Evolutionary conservation across 2,797 vertebrate species (phyloP), one percentile per base, ranked within the genome.

Genomic region (Miichthys miiuy): DNA sequence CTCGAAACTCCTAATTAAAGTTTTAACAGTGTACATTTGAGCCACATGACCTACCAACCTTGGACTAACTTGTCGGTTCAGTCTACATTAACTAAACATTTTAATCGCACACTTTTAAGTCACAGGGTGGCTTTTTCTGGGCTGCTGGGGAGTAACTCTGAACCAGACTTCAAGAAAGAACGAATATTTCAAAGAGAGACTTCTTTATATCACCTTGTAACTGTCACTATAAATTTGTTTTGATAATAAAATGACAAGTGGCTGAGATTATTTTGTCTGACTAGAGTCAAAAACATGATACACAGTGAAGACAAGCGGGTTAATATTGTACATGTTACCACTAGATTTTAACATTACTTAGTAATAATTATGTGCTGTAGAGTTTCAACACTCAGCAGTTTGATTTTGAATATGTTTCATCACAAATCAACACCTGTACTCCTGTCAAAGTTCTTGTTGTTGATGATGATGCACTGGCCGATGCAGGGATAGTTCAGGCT

Each of bases 391-490:
- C 52, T 10, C 9, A 42, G 41, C 27, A 1, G 55, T 27, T 70
- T 74, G 0, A 58, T 38, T 75, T 30, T 30, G 3, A 44, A 2
- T 16, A 14, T 0, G 44, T 13, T 17, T 27, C 41, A 16, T 55
- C 6, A 7, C 30, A 50, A 55, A 48, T 7, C 70, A 46, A 20
- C 1, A 93, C 98, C 96, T 93, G 97, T 98, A 16, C 25, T 85
- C 11, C 58, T 79, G 65, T 96, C 93, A 77, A 99, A 99, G 92
- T 98, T 97, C 94, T 99, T 99, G 94, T 99, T 99, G 95, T 99
- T 99, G 90, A 99, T 98, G 75, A 99, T 96, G 91, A 99, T 93
- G 70, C 98, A 99, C 69, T 96, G 96, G 55, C 98, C 98, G 55
- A 98, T 85, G 74, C 90, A 94, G 82, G 96, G 92, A 82, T 96